Evolutionary conservation across 2,113 vertebrate species (phyloP).

Genomic region (Rhea pennata): DNA sequence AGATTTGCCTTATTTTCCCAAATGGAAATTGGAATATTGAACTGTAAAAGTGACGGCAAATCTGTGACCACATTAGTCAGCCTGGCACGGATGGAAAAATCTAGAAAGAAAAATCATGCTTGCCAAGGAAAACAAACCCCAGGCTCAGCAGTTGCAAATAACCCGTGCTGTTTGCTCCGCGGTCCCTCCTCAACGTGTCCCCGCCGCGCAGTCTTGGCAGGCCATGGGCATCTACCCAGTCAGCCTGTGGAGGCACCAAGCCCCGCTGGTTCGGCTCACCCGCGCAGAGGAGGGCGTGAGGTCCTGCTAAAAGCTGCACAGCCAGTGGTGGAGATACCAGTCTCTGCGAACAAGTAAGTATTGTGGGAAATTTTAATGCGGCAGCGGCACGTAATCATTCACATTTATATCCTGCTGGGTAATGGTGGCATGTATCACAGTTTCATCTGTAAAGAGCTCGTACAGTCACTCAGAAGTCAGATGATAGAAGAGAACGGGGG

Average conservation of each 20-base stretch:
- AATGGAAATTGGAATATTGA: constrained; percentile 12
- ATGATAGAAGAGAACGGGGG: background rate
- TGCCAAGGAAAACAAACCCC: background rate
- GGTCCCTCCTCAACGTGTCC: background rate
- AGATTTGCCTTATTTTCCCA: constrained; percentile 19
- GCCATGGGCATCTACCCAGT: background rate
- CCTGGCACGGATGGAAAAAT: constrained; percentile 34
- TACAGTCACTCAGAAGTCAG: background rate
- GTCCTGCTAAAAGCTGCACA: background rate
- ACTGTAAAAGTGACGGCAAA: constrained; percentile 28
- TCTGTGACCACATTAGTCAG: constrained; percentile 12
- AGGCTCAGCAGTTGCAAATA: background rate
- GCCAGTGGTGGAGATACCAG: background rate
- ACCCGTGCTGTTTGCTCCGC: background rate
- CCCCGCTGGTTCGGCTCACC: background rate
- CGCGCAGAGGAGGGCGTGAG: background rate
- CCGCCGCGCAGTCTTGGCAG: no score
- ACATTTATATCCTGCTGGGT: background rate
- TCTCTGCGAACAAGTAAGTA: background rate
- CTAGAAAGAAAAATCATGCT: constrained; percentile 6
- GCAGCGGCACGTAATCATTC: background rate
- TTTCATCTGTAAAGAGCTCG: background rate
- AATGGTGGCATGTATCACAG: background rate
- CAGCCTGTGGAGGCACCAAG: background rate
- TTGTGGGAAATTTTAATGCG: background rate